Base-by-base conservation (phyloP, 2,113 vertebrate genomes). In the Himantopus leucocephalus region DNA sequence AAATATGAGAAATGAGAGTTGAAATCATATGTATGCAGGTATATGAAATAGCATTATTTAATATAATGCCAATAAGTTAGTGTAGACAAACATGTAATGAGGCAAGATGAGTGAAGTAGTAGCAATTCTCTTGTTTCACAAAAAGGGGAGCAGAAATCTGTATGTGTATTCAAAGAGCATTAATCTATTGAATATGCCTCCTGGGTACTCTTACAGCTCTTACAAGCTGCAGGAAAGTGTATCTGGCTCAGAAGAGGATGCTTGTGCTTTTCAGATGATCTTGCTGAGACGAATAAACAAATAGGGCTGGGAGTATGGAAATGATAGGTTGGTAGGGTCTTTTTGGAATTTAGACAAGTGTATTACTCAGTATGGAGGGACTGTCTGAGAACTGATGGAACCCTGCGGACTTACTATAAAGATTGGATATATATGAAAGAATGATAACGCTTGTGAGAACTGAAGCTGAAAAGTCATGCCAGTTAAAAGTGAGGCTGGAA, bases 221-320 rank as follows among this genome's bases (percentile, higher is more conserved):
- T 73, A 67, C 18, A 85, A 90, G 71, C 84, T 95, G 90, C 76
- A 60, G 94, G 59, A 53, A 95, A 94, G 41, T 70, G 64, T 81
- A 68, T 45, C 39, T 78, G 75, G 70, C 90, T 96, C 37, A 66
- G 66, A 82, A 94, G 72, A 82, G 50, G 75, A 85, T 93, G 70
- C 35, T 27, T 84, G 50, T 71, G 71, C 90, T 98, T 97, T 97
- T 96, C 95, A 96, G 96, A 70, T 29, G 30, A 94, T 91, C 90
- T 96, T 89, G 62, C 81, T 43, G 48, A 96, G 94, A 83, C 0
- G 1, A 95, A 98, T 97, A 97, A 96, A 95, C 96, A 97, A 97
- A 96, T 41, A 96, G 83, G 81, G 50, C 83, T n/a, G 21, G 71
- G 83, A 95, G 68, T 95, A 50, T 78, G 75, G 94, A 92, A 93